Conservation (phyloP, 1,140 invertebrate genomes). For the Hormaphis cornu region DNA sequence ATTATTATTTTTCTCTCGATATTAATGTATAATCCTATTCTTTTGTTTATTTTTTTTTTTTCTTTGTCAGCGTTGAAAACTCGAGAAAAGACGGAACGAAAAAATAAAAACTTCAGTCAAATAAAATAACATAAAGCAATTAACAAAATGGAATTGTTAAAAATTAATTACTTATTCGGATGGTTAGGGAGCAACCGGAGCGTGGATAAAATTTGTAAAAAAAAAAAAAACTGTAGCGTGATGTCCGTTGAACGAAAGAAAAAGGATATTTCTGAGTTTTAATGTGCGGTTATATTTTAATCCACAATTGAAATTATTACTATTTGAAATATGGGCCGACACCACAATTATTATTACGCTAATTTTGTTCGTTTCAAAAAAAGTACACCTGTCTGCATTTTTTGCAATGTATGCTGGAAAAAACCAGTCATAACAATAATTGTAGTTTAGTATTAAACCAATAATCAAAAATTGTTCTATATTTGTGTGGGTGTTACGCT, state of each 20-base stretch:
- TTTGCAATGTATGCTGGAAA: too few species aligned
- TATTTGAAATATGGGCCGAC: too few species aligned
- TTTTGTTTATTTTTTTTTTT: neutral
- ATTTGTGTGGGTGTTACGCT: too few species aligned
- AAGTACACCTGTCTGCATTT: too few species aligned
- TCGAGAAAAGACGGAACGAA: neutral
- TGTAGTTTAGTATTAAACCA: too few species aligned
- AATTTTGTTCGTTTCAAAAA: too few species aligned
- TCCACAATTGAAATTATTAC: constrained; percentile 25
- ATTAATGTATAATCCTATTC: neutral
- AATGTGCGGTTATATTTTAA: constrained; percentile 1
- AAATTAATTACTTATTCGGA: constrained; percentile 31
- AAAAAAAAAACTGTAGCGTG: too few species aligned
- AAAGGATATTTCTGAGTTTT: neutral
- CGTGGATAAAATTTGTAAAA: neutral
- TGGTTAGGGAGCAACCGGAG: neutral
- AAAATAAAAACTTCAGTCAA: neutral
- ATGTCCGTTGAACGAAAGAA: too few species aligned
- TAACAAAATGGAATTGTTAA: constrained; percentile 28
- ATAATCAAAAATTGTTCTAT: too few species aligned
- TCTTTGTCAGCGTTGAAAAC: neutral
- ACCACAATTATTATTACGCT: constrained; percentile 19
- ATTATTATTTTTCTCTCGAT: neutral
- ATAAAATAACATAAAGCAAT: constrained; percentile 26
- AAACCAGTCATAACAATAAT: too few species aligned